A percentile compares a stretch with the other conserved stretches of the same genome.
Evolutionary conservation across 2,888 invertebrate genomes (phyloP).

Genomic region (Melitaea athalia): DNA sequence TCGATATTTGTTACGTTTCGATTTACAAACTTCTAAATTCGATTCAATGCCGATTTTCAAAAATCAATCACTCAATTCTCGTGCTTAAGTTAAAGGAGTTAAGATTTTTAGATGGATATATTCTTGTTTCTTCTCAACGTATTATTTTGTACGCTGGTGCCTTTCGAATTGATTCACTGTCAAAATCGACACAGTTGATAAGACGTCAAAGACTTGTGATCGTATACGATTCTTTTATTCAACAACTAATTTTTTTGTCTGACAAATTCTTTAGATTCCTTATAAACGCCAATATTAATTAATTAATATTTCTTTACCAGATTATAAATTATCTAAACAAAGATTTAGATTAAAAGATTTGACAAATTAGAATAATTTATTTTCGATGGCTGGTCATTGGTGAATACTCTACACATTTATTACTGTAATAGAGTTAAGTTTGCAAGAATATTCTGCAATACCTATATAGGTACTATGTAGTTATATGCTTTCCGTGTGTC

Average conservation of each 20-base stretch:
- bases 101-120: slow-evolving; percentile 17
- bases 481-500: too few species aligned
- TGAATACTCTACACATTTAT: background rate
- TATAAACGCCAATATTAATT: slow-evolving; percentile 7
- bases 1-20: slow-evolving; percentile 77
- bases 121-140: slow-evolving; percentile 7
- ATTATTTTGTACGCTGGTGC: slow-evolving; percentile 41
- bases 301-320: background rate
- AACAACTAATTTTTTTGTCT: slow-evolving; percentile 60
- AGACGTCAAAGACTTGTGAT: slow-evolving; percentile 73
- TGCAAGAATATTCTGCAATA: too few species aligned
- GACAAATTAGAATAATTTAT: background rate
- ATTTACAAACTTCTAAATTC: slow-evolving; percentile 56
- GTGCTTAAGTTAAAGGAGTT: slow-evolving; percentile 40
- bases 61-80: slow-evolving; percentile 42
- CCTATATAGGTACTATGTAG: too few species aligned
- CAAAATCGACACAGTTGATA: slow-evolving; percentile 71
- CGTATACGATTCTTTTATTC: slow-evolving; percentile 59
- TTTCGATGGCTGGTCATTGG: background rate
- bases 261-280: slow-evolving; percentile 40
- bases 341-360: background rate
- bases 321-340: background rate
- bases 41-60: slow-evolving; percentile 40
- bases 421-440: too few species aligned
- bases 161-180: slow-evolving; percentile 75